Evolutionary conservation across 2,888 invertebrate genomes (phyloP).

Genomic region (Gortyna flavago): DNA sequence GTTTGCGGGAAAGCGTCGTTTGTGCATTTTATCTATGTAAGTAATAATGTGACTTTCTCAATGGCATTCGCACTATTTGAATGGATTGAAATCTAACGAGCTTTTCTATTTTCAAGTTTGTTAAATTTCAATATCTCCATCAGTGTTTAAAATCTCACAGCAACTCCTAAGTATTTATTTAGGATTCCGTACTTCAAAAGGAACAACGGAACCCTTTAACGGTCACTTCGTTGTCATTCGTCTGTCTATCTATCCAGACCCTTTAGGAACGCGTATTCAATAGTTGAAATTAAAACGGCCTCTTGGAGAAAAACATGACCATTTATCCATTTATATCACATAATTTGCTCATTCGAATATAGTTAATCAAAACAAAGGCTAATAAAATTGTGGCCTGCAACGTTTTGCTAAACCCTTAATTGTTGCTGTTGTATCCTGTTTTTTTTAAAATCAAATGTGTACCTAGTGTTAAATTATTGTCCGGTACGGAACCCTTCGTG

Average conservation of each 20-base stretch:
- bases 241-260: not conserved
- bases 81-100: constrained; percentile 13
- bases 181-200: too few species aligned
- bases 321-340: not conserved
- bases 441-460: too few species aligned
- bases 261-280: not conserved
- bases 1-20: constrained; percentile 39
- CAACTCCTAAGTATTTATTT: not conserved
- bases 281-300: not conserved
- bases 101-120: not conserved
- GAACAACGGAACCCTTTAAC: not conserved
- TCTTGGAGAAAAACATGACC: not conserved
- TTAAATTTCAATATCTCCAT: not conserved
- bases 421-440: too few species aligned
- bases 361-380: not conserved
- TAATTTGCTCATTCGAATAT: too few species aligned
- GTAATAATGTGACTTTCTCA: constrained; percentile 35
- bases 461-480: too few species aligned
- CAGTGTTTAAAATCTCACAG: not conserved
- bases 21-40: constrained; percentile 19
- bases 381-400: too few species aligned
- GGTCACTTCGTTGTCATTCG: not conserved
- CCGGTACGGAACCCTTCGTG: too few species aligned
- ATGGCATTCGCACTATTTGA: not conserved
- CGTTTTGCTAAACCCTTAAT: too few species aligned